A percentile compares a stretch with the other conserved stretches of the same genome.
These are phyloP conservation scores for Catocala nupta DNA, from an alignment of 2,888 invertebrate genomes.

Conservation along the genomic window DNA sequence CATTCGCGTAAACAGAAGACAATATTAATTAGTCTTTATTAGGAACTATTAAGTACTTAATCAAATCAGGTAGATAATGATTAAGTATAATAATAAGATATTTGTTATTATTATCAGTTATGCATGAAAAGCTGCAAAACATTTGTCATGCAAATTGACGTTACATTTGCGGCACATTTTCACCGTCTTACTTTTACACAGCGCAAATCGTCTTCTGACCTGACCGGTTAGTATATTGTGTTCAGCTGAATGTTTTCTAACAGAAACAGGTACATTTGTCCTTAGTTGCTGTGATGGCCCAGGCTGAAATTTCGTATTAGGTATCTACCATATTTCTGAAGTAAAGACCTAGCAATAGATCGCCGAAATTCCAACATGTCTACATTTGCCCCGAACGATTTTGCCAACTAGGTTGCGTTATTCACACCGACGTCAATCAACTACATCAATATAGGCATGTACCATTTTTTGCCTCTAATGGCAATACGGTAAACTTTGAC, in stretches of 20 bases:
- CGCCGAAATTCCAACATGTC: not conserved
- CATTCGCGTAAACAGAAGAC: no score
- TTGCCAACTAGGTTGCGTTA: not conserved
- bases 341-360: not conserved
- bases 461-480: conserved; percentile 13
- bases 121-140: conserved; percentile 1
- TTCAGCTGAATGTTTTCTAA: conserved; percentile 2
- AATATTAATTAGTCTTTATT: conserved; percentile 1
- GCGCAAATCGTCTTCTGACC: not conserved
- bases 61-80: not conserved
- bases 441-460: conserved; percentile 3
- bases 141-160: conserved; percentile 1
- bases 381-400: not conserved
- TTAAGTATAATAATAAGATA: not conserved
- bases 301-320: not conserved
- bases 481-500: conserved; percentile 1
- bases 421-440: not conserved
- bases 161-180: no score
- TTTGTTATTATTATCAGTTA: not conserved
- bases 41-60: not conserved
- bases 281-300: not conserved
- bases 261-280: not conserved
- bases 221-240: not conserved
- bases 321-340: not conserved
- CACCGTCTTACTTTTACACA: no score